Conservation (phyloP, 2,113 vertebrate species). For the Geothlypis trichas region DNA sequence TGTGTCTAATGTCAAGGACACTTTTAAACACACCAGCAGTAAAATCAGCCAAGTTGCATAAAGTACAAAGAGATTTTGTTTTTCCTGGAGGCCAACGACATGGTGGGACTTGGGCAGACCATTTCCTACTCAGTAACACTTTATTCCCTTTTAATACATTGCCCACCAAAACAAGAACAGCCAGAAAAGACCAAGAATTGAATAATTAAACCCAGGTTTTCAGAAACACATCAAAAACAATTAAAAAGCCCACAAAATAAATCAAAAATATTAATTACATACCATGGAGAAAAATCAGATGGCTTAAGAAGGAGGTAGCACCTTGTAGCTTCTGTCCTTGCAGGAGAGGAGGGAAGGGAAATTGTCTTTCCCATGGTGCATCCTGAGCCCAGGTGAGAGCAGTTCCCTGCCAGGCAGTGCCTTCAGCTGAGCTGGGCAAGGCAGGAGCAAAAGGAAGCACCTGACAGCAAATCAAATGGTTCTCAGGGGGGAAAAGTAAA, state of each 20-base stretch:
- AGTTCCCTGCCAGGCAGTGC: not conserved
- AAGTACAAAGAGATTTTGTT: not conserved
- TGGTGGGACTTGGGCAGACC: not conserved
- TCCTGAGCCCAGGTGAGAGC: not conserved
- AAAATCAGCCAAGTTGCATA: not conserved
- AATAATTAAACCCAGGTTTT: not conserved
- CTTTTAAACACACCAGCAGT: not conserved
- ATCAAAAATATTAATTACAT: not conserved
- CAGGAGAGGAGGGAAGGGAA: not conserved
- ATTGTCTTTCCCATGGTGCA: fast-evolving
- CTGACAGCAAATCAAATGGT: not conserved
- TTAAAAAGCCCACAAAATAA: not conserved
- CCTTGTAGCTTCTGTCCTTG: fast-evolving
- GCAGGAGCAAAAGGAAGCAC: not conserved
- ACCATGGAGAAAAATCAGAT: not conserved
- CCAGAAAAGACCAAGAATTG: not conserved
- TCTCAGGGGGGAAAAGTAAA: not conserved
- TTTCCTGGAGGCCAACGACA: not conserved
- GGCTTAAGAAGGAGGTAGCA: fast-evolving
- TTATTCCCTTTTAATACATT: not conserved
- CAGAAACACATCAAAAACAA: not conserved
- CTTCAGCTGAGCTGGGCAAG: not conserved
- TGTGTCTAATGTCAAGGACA: not conserved
- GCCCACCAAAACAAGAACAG: not conserved
- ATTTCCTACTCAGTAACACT: not conserved